Conservation (phyloP, 2,888 invertebrate species). For the Gymnocheta viridis region DNA sequence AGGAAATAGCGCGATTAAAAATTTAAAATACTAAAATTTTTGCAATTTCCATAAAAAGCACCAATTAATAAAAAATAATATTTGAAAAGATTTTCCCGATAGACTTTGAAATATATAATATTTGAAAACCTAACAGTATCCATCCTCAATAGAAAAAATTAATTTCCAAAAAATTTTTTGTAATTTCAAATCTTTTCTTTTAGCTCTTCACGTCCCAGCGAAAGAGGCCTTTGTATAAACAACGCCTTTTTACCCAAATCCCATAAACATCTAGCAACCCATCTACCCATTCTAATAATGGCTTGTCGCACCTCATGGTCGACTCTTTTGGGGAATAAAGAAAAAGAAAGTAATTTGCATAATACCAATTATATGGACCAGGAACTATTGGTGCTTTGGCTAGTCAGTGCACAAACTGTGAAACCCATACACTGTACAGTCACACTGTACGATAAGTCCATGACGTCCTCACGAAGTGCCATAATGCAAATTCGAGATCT, state of each 20-base stretch:
- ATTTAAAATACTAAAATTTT: too few relatives aligned
- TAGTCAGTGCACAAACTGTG: conserved; percentile 75
- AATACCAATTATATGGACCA: conserved; percentile 67
- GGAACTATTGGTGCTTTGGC: conserved; percentile 74
- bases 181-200: conserved; percentile 1
- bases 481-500: conserved; percentile 74
- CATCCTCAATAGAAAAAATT: too few relatives aligned
- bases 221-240: conserved; percentile 74
- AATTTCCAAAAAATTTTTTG: not conserved
- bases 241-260: conserved; percentile 75
- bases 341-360: conserved; percentile 47
- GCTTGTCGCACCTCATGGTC: conserved; percentile 74
- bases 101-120: too few relatives aligned
- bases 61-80: too few relatives aligned
- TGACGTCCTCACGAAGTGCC: conserved; percentile 74
- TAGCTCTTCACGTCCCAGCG: conserved; percentile 71
- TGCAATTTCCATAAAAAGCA: too few relatives aligned
- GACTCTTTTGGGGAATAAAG: conserved; percentile 69
- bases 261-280: conserved; percentile 72
- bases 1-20: too few relatives aligned
- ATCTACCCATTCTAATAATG: conserved; percentile 76
- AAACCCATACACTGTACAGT: conserved; percentile 74
- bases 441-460: conserved; percentile 74
- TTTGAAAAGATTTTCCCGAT: too few relatives aligned
- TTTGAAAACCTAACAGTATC: too few relatives aligned